phyloP scores from a whole-genome alignment of 1,140 invertebrate species.

The Brachionus manjavacas region DNA sequence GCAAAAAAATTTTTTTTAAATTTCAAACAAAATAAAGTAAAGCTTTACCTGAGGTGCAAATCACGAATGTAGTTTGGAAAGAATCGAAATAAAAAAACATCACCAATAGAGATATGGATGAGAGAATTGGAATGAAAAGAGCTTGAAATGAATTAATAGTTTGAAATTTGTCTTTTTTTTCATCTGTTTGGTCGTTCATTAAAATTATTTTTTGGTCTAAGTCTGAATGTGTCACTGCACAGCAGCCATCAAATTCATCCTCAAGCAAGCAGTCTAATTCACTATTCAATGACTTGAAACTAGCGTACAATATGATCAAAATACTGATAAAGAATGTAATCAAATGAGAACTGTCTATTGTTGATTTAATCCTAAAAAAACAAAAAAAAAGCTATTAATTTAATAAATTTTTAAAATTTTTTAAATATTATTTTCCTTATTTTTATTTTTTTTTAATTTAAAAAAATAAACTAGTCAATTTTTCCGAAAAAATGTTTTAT shows the following conservation, averaged over 20 bases:
- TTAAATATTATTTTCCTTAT: too few species aligned
- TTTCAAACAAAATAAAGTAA: slow-evolving; percentile 44
- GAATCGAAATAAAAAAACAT: slow-evolving; percentile 99
- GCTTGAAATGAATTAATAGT: slow-evolving; percentile 94
- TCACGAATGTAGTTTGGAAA: slow-evolving; percentile 91
- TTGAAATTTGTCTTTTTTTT: slow-evolving; percentile 58
- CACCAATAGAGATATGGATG: slow-evolving; percentile 85
- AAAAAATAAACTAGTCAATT: too few species aligned
- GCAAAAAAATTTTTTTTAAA: slow-evolving; percentile 43
- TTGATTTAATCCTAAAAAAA: slow-evolving; percentile 71
- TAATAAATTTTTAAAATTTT: too few species aligned
- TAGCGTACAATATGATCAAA: slow-evolving; percentile 92
- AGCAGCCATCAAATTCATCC: neutral
- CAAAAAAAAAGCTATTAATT: slow-evolving; percentile 45
- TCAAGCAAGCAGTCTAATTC: neutral
- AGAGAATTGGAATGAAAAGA: slow-evolving; percentile 86
- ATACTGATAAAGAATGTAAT: slow-evolving; percentile 95
- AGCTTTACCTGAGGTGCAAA: slow-evolving; percentile 84
- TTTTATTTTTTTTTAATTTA: too few species aligned
- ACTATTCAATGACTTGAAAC: slow-evolving; percentile 63
- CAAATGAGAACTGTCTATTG: slow-evolving; percentile 90
- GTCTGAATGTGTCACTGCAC: neutral
- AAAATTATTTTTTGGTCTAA: neutral
- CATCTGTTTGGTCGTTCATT: slow-evolving; percentile 42
- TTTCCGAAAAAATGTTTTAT: too few species aligned